A percentile compares a stretch with the other conserved stretches of the same genome.
phyloP scores from a whole-genome alignment of 2,113 vertebrate species.

The Epinephelus cyanopodus region DNA sequence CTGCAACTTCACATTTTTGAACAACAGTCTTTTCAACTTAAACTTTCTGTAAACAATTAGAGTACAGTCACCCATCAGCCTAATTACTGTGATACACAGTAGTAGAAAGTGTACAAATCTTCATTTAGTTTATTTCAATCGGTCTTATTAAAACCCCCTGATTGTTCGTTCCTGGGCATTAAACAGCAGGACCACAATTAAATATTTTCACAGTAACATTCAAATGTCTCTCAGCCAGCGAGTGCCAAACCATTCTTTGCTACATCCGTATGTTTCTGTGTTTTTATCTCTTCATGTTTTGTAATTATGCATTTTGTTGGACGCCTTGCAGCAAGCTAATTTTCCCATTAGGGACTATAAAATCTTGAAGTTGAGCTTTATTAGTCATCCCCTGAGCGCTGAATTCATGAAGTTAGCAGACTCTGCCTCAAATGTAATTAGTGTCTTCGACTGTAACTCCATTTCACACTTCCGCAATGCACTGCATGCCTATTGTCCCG shows the following conservation, averaged over 20 bases:
- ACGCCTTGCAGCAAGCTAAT: constrained; percentile 51
- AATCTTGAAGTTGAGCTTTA: constrained; percentile 58
- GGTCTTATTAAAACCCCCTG: constrained; percentile 2
- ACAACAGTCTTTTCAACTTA: not conserved
- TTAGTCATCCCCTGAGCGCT: constrained; percentile 55
- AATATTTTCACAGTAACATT: constrained; percentile 21
- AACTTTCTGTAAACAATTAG: not conserved
- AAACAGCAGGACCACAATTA: constrained; percentile 22
- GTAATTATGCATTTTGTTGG: constrained; percentile 55
- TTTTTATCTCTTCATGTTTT: constrained; percentile 50
- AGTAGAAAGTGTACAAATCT: not conserved
- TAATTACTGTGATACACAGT: not conserved
- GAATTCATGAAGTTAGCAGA: constrained; percentile 55
- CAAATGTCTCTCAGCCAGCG: not conserved
- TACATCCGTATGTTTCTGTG: constrained; percentile 4
- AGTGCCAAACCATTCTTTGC: constrained; percentile 16
- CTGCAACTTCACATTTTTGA: not conserved
- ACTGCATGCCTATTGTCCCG: constrained; percentile 28
- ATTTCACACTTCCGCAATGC: constrained; percentile 54
- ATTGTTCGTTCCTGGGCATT: not conserved
- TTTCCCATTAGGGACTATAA: constrained; percentile 61
- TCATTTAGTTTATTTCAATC: not conserved
- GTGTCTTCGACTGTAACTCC: constrained; percentile 59
- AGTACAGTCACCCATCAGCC: not conserved
- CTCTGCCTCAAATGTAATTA: constrained; percentile 67